Evolutionary conservation across 2,797 vertebrate genomes (phyloP), one percentile per base, ranked within the genome.

Genomic region (Rhinella marina): DNA sequence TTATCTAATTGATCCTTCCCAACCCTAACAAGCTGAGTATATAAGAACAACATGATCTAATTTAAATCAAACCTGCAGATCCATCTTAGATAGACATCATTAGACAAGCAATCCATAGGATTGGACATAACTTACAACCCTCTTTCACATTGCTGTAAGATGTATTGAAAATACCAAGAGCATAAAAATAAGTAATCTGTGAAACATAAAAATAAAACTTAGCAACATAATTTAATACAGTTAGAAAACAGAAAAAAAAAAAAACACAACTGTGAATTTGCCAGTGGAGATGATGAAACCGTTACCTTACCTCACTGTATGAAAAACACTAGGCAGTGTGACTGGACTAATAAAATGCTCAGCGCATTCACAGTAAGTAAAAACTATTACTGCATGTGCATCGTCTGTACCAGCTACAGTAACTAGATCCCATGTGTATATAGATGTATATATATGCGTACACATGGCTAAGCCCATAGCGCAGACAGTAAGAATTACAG

Each of bases 31-130:
- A 92, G 91, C 93, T 85, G 92, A 92, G 91, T 83, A 1, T 88
- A 92, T 92, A 79, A 41, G 91, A 95, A 98, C 97, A 91, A 90
- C 92, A 90, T 95, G 96, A 96, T 98, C 93, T 98, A 98, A 97
- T 96, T 92, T 98, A 97, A 96, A 98, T 97, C 97, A 94, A 93
- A 96, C 91, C 95, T 95, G 23, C 12, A 52, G 41, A 92, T 90
- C 89, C 61, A 87, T 83, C 80, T 95, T 90, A 91, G 90, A 90
- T 90, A 90, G 88, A 27, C 86, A 91, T 54, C n/a, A 91, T 87
- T 87, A 90, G 92, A 3, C 3, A 14, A 11, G 16, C 94, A 95
- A 96, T 95, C 95, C 94, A 91, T 94, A 93, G 94, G 95, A 85
- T 85, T 85, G 27, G 77, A 64, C 10, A 11, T 12, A 50, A 70